Conservation (phyloP, 2,797 vertebrate species). For the Myripristis jacobus region DNA sequence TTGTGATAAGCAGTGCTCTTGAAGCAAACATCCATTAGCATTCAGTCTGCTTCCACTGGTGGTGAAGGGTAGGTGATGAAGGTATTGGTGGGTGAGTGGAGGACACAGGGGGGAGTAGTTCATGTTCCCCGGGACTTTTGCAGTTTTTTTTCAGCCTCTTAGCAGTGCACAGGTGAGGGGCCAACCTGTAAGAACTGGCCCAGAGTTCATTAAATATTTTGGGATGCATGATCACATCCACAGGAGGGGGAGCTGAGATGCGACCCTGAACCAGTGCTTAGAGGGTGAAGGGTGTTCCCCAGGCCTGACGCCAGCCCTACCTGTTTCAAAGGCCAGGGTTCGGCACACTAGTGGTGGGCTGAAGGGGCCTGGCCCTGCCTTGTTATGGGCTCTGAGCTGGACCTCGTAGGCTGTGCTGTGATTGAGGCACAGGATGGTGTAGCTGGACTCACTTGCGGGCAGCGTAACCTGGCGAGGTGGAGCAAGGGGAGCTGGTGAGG, state of each 20-base stretch:
- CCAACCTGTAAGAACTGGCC: slow-evolving; percentile 71
- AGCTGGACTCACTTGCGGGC: slow-evolving; percentile 85
- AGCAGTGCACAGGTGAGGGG: slow-evolving; percentile 50
- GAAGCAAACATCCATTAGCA: slow-evolving; percentile 79
- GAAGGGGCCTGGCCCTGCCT: slow-evolving; percentile 92
- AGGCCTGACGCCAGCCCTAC: slow-evolving; percentile 84
- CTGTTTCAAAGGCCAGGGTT: slow-evolving; percentile 94
- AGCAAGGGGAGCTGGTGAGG: slow-evolving; percentile 39
- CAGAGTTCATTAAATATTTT: slow-evolving; percentile 65
- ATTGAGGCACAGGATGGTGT: slow-evolving; percentile 90
- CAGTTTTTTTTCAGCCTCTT: slow-evolving; percentile 61
- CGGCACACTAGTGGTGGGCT: slow-evolving; percentile 90
- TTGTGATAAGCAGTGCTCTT: slow-evolving; percentile 81
- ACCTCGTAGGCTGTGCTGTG: slow-evolving; percentile 93
- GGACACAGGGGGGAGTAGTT: slow-evolving; percentile 59
- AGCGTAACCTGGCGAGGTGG: slow-evolving; percentile 85
- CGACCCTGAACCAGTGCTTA: slow-evolving; percentile 74
- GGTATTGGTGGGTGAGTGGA: slow-evolving; percentile 75
- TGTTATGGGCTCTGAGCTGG: slow-evolving; percentile 92
- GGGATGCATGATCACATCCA: slow-evolving; percentile 61
- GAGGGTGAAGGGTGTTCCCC: slow-evolving; percentile 52
- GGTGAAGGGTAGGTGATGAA: slow-evolving; percentile 82
- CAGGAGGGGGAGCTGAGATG: slow-evolving; percentile 54
- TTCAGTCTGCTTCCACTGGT: slow-evolving; percentile 75
- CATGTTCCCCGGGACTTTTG: slow-evolving; percentile 62